These are phyloP conservation scores for Carcina quercana DNA, from an alignment of 2,888 invertebrate species.

Conservation along the genomic window DNA sequence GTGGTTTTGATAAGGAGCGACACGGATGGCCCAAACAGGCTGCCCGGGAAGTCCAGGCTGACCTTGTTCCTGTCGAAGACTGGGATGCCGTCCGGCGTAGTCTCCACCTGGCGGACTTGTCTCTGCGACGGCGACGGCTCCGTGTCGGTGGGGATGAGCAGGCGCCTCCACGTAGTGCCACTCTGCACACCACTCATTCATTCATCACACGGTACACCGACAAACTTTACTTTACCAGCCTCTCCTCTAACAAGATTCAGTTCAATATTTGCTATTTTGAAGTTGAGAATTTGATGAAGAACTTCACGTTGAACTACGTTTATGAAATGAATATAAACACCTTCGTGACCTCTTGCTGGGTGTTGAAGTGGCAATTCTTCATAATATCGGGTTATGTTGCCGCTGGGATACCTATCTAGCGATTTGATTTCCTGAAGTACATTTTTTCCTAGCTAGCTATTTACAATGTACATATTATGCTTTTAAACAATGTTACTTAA, in stretches of 20 bases:
- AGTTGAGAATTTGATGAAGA: slow-evolving; percentile 4
- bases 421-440: too few relatives aligned
- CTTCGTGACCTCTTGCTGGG: background rate
- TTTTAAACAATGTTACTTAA: too few relatives aligned
- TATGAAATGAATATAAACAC: background rate
- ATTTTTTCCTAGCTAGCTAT: too few relatives aligned
- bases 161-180: slow-evolving; percentile 52
- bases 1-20: slow-evolving; percentile 78
- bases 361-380: background rate
- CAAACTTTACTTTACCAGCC: slow-evolving; percentile 10
- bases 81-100: slow-evolving; percentile 70
- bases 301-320: background rate
- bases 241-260: slow-evolving; percentile 9
- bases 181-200: slow-evolving; percentile 25
- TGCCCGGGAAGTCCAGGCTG: slow-evolving; percentile 78
- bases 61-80: slow-evolving; percentile 78
- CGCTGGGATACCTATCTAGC: background rate
- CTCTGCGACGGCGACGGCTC: slow-evolving; percentile 8
- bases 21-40: slow-evolving; percentile 79
- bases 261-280: slow-evolving; percentile 10
- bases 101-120: slow-evolving; percentile 37
- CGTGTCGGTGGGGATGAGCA: slow-evolving; percentile 15
- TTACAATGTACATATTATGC: too few relatives aligned
- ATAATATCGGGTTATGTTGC: background rate
- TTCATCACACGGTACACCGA: slow-evolving; percentile 8